phyloP scores from a whole-genome alignment of 2,113 vertebrate species.

The Daubentonia madagascariensis region DNA sequence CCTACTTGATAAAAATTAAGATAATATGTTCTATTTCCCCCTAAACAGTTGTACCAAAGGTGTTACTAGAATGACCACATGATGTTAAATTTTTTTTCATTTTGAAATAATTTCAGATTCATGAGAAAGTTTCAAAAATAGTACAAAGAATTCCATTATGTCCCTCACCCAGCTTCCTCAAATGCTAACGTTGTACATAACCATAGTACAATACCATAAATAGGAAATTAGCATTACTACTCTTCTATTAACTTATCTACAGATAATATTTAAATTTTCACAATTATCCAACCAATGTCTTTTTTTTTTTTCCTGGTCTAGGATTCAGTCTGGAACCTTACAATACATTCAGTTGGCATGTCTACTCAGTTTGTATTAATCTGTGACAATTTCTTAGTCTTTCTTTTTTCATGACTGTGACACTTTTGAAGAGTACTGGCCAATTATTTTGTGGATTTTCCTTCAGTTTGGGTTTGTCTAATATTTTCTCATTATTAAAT shows the following conservation, averaged over 20 bases:
- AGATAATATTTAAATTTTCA: neutral
- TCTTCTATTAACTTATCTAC: neutral
- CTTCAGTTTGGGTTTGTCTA: neutral
- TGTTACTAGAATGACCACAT: neutral
- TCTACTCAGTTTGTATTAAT: neutral
- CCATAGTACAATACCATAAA: neutral
- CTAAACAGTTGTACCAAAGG: neutral
- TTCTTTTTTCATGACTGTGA: neutral
- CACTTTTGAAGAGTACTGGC: neutral
- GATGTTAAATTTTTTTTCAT: neutral
- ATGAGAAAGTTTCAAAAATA: neutral
- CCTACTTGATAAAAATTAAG: neutral
- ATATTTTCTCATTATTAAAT: neutral
- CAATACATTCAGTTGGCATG: neutral
- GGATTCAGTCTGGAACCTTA: neutral
- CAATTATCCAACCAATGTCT: neutral
- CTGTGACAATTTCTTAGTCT: neutral
- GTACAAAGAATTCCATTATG: neutral
- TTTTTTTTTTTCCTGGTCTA: neutral
- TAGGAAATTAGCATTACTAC: neutral
- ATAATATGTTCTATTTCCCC: neutral
- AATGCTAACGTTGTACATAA: neutral
- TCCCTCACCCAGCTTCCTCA: neutral
- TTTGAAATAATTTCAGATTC: slow-evolving; percentile 1
- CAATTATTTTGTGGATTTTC: neutral